These are phyloP conservation scores for Autographa pulchrina DNA, from an alignment of 2,888 invertebrate species.

Conservation along the genomic window DNA sequence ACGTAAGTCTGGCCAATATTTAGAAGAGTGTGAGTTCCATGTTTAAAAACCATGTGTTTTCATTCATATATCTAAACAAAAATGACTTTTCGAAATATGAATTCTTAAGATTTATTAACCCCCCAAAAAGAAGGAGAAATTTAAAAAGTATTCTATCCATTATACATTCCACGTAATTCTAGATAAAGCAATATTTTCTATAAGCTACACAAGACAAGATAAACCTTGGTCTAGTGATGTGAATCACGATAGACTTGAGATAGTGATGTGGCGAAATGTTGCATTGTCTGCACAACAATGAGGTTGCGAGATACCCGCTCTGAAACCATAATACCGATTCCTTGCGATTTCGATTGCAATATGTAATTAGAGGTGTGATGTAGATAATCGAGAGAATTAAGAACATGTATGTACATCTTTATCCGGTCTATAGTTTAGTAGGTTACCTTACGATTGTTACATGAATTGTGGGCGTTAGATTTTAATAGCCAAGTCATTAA, in stretches of 20 bases:
- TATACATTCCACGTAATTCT: not conserved
- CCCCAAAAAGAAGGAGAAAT: not conserved
- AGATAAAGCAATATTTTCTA: not conserved
- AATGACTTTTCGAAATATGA: too few relatives aligned
- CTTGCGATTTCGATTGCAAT: not conserved
- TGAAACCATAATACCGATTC: conserved; percentile 2
- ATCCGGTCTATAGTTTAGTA: not conserved
- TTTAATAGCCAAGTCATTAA: not conserved
- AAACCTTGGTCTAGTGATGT: conserved; percentile 16
- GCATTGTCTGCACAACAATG: conserved; percentile 18
- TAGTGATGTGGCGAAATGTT: conserved; percentile 16
- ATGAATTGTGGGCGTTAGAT: not conserved
- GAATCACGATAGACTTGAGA: conserved; percentile 12
- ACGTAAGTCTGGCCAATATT: too few relatives aligned
- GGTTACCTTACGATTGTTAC: not conserved
- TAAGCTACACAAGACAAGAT: not conserved
- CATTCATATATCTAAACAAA: too few relatives aligned
- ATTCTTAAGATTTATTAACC: too few relatives aligned
- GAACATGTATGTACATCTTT: not conserved
- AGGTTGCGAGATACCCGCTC: conserved; percentile 11
- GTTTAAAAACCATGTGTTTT: too few relatives aligned
- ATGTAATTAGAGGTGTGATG: conserved; percentile 10
- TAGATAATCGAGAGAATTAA: conserved; percentile 8
- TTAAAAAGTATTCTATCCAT: not conserved
- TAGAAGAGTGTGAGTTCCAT: too few relatives aligned